phyloP scores from a whole-genome alignment of 1,140 invertebrate species.

The Diorhabda carinulata region DNA sequence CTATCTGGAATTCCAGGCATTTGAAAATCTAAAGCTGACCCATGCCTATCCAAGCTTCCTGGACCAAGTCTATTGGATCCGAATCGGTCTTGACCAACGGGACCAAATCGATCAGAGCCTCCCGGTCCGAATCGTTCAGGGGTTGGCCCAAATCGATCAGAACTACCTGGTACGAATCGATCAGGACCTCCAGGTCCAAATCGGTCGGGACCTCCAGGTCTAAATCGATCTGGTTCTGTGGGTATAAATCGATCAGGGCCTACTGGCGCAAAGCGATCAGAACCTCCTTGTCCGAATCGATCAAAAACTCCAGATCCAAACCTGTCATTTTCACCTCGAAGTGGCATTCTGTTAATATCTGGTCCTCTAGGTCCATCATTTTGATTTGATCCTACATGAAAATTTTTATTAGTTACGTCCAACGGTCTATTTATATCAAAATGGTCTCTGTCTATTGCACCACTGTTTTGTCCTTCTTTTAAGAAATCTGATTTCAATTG shows the following conservation, averaged over 20 bases:
- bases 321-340: background rate
- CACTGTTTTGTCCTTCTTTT: background rate
- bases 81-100: background rate
- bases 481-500: constrained; percentile 5
- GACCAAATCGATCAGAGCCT: background rate
- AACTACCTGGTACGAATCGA: background rate
- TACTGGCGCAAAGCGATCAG: background rate
- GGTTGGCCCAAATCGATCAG: background rate
- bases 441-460: background rate
- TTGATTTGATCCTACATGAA: background rate
- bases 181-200: background rate
- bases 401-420: background rate
- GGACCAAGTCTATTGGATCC: background rate
- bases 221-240: background rate
- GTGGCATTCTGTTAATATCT: background rate
- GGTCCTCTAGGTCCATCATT: background rate
- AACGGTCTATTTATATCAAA: background rate
- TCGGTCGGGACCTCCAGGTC: background rate
- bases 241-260: background rate
- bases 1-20: background rate
- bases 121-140: background rate
- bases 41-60: background rate
- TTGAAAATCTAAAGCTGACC: no score
- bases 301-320: background rate
- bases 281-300: background rate